Base-by-base conservation (phyloP, 1,140 invertebrate species). In the Drosophila oshimai region DNA sequence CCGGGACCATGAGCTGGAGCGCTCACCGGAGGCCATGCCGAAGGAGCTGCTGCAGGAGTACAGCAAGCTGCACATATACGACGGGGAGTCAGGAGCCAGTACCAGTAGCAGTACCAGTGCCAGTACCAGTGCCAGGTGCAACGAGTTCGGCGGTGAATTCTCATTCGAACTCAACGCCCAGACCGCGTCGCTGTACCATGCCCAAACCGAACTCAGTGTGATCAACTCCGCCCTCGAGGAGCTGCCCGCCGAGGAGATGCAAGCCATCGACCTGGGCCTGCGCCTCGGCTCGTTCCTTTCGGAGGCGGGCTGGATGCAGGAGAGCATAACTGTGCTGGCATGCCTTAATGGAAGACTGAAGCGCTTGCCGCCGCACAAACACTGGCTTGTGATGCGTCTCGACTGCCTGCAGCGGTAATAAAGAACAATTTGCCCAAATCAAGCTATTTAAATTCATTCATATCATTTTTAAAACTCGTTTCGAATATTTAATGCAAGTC, bases 251-350 rank as follows among this genome's bases (percentile, higher is more conserved):
- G 29, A 20, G 24, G 51, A 70, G 18, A 13, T 36, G 45, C 50
- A 62, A 28, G 68, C 91, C 12, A 93, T 94, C 51, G 92, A 93
- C 73, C 71, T 93, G 28, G 94, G 94, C 28, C 73, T 95, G 31
- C 90, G 92, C 77, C 68, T 95, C 72, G 95, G 96, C 67, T 93
- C 94, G 49, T 98, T 98, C 92, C 93, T 97, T 0, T 95, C 94
- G 78, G 97, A 98, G 78, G 95, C 95, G n/a, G 96, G 96, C 1
- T 97, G 96, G 95, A 96, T 95, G 91, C 89, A 90, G 22, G 94
- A 96, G 79, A 95, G 95, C 81, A 93, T 95, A 81, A 91, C 93
- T 18, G 93, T 97, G 39, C 92, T 97, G 62, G 42, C 90, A 92
- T 51, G 91, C 92, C 6, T 96, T 94, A 86, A 93, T 92, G 73